These are phyloP conservation scores for Psilopsiagon aurifrons DNA, from an alignment of 2,113 vertebrate genomes.

Conservation along the genomic window DNA sequence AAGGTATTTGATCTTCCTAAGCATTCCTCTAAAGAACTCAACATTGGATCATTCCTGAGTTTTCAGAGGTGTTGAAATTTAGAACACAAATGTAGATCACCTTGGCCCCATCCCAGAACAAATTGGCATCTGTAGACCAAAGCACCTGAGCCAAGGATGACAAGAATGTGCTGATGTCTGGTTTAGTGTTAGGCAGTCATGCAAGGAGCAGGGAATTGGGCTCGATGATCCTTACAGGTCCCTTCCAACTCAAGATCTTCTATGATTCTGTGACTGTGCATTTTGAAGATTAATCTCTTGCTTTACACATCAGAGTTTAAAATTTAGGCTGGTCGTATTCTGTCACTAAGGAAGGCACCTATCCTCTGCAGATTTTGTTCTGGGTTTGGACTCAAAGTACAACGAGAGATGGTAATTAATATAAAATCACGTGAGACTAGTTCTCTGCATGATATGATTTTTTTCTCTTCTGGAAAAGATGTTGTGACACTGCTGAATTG, in stretches of 20 bases:
- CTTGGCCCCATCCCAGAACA: background rate
- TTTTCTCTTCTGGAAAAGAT: background rate
- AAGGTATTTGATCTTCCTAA: background rate
- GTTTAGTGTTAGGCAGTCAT: background rate
- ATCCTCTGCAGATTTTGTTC: background rate
- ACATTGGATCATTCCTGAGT: background rate
- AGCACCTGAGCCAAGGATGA: background rate
- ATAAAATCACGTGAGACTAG: background rate
- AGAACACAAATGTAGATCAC: background rate
- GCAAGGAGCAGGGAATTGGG: background rate
- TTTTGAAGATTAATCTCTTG: background rate
- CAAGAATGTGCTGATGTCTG: background rate
- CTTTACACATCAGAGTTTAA: background rate
- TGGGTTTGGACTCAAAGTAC: background rate
- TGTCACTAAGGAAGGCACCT: background rate
- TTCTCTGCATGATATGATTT: background rate
- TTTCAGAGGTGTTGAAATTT: background rate
- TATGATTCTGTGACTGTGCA: background rate
- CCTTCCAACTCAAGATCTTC: background rate
- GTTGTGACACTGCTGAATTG: background rate
- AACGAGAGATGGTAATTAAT: background rate
- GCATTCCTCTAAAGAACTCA: background rate
- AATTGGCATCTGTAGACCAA: background rate
- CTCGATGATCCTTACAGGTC: background rate
- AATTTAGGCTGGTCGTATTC: background rate